These are phyloP conservation scores for Oryctes rhinoceros DNA, from an alignment of 1,140 invertebrate species.

Conservation along the genomic window DNA sequence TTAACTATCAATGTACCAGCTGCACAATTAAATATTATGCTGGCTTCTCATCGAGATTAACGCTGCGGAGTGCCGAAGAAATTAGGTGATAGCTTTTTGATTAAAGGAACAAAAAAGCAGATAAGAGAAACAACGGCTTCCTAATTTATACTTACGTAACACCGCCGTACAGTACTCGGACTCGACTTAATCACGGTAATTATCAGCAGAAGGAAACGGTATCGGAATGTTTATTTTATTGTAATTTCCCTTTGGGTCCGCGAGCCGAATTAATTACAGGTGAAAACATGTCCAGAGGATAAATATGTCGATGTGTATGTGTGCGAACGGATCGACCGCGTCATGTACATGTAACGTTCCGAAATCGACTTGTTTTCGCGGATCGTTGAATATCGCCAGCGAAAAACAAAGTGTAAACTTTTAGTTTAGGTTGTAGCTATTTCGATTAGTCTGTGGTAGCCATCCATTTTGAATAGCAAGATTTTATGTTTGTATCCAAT, in stretches of 20 bases:
- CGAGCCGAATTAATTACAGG: conserved; percentile 15
- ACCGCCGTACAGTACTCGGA: not conserved
- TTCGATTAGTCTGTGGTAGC: not conserved
- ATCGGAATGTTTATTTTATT: conserved; percentile 23
- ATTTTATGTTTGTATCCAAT: not conserved
- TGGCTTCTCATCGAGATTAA: no score
- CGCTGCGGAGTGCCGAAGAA: not conserved
- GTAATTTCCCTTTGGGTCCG: conserved; percentile 5
- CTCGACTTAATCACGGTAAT: conserved; percentile 3
- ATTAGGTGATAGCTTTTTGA: conserved; percentile 8
- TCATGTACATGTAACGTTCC: no score
- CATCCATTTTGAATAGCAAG: not conserved
- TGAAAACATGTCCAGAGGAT: not conserved
- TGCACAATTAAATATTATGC: no score
- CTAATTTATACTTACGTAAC: conserved; percentile 19
- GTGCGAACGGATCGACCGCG: no score
- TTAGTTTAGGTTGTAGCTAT: not conserved
- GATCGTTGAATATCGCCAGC: no score
- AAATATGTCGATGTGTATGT: not conserved
- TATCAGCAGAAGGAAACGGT: conserved; percentile 14
- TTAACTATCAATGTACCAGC: no score
- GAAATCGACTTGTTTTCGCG: no score
- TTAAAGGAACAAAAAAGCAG: not conserved
- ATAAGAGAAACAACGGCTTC: conserved; percentile 3
- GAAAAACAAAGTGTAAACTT: not conserved